Conservation (phyloP, 1,140 invertebrate genomes). For the Hormaphis cornu region DNA sequence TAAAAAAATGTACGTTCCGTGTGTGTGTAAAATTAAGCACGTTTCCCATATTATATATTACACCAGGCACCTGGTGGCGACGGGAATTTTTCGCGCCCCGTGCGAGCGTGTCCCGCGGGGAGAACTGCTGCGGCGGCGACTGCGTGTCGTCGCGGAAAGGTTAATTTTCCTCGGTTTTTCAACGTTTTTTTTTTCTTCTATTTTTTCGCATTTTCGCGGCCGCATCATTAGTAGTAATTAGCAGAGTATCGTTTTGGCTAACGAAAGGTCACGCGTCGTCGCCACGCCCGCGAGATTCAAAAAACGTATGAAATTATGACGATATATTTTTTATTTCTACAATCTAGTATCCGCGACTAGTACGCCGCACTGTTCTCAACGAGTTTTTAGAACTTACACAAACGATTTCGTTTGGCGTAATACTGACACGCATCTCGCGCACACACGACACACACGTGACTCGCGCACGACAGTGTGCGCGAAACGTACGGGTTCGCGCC, state of each 20-base stretch:
- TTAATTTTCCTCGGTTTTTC: slow-evolving; percentile 16
- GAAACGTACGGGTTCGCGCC: no score
- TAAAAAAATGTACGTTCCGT: no score
- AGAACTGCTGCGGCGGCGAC: neutral
- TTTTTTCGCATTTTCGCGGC: neutral
- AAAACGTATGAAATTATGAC: neutral
- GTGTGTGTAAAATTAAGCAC: neutral
- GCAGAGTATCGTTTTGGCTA: slow-evolving; percentile 20
- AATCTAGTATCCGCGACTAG: no score
- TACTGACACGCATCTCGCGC: no score
- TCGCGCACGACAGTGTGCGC: no score
- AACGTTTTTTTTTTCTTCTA: neutral
- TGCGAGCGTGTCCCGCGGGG: neutral
- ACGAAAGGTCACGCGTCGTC: slow-evolving; percentile 26
- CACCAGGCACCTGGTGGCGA: slow-evolving; percentile 1
- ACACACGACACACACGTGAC: no score
- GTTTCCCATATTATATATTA: slow-evolving; percentile 1
- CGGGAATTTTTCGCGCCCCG: neutral
- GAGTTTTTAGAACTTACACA: no score
- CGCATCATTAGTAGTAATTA: slow-evolving; percentile 7
- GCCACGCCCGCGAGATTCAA: neutral
- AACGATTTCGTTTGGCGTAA: no score
- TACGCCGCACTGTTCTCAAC: no score
- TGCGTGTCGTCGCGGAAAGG: slow-evolving; percentile 6
- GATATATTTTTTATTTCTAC: no score